Base-by-base conservation (phyloP, 2,888 invertebrate species). In the Apamea monoglypha region DNA sequence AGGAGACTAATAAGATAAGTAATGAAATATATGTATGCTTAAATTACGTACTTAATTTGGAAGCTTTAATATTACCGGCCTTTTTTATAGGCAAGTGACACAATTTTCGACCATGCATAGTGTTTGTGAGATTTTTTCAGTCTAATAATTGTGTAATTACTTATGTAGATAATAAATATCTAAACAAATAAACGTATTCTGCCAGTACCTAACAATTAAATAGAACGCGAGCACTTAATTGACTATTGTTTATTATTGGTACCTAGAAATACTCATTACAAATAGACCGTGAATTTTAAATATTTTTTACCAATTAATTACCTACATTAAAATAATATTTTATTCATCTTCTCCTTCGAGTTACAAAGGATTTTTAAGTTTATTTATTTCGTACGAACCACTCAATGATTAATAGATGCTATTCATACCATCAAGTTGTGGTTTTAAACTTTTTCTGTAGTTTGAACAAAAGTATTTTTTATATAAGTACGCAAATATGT, bases 251-350 rank as follows among this genome's bases (percentile, higher is more conserved):
- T 64, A 79, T 56, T 66, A 66, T 40, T 67, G 2, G 12, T 50
- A 67, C n/a, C 25, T 40, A 78, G 36, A 47, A 66, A 81, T 32
- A 66, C 66, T 71, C 25, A 40, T 67, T 29, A 53, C n/a, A 67
- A 80, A 18, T 32, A 67, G 7, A 73, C 21, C 36, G 66, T 73
- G 56, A 66, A 67, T 50, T 32, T 59, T 16, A 36, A 63, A 66
- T 50, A 72, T 53, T 40, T 40, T 63, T 53, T 63, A 29, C 25
- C 0, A 59, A 68, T 70, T 53, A 70, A 16, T 50, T 16, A 18
- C 40, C 5, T 14, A 59, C 16, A 44, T 47, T 18, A 56, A 56
- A 56, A 80, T 53, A 14, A 56, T 64, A 40, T 7, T 40, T 40
- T 40, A 64, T 47, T 10, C 40, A 29, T 80, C 12, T 79, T 64